phyloP scores from a whole-genome alignment of 2,888 invertebrate genomes.

The Campopleginae sp. region DNA sequence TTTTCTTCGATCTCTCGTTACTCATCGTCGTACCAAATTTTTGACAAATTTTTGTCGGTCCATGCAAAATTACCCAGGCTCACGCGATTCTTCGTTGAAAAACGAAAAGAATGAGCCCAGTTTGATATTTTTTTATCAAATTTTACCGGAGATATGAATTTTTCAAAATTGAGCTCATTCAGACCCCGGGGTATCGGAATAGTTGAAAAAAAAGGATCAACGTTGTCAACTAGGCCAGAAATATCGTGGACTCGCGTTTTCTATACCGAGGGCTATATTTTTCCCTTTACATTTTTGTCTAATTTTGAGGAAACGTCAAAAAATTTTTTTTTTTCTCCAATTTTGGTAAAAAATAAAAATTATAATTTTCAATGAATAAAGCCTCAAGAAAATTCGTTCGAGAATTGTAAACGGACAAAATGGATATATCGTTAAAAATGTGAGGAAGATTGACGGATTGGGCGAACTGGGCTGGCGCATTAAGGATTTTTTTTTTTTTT shows the following conservation, averaged over 20 bases:
- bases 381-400: neutral
- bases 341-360: neutral
- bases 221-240: neutral
- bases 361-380: neutral
- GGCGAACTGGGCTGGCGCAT: neutral
- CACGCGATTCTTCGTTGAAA: too few species aligned
- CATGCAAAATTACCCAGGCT: too few species aligned
- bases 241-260: neutral
- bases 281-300: neutral
- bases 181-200: too few species aligned
- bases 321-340: neutral
- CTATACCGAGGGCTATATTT: neutral
- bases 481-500: slow-evolving; percentile 8
- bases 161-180: too few species aligned
- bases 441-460: neutral
- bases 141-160: too few species aligned
- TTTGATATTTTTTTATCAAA: too few species aligned
- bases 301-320: too few species aligned
- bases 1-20: neutral
- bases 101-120: too few species aligned
- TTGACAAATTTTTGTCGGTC: too few species aligned
- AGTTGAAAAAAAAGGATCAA: too few species aligned
- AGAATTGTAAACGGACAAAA: neutral
- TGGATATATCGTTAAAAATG: neutral
- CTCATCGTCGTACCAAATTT: too few species aligned